phyloP scores from a whole-genome alignment of 2,113 vertebrate genomes.

The Thryonomys swinderianus region DNA sequence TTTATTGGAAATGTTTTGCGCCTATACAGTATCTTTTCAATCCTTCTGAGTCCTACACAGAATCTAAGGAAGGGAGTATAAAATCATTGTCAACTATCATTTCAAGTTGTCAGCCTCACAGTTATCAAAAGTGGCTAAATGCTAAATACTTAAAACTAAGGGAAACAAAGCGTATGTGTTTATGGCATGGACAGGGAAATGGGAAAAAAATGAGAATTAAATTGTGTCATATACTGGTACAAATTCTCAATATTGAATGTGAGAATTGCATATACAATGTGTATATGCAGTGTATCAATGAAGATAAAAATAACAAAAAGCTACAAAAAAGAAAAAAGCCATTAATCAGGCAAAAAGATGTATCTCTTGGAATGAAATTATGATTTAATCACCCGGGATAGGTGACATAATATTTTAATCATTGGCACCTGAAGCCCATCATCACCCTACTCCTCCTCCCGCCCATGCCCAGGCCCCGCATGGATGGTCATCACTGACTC shows the following conservation, averaged over 20 bases:
- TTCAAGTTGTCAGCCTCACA: background rate
- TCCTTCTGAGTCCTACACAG: background rate
- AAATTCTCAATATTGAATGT: too few species aligned
- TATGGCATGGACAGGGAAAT: too few species aligned
- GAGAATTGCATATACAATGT: too few species aligned
- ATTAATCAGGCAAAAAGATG: background rate
- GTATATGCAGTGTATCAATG: too few species aligned
- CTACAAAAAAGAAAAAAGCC: too few species aligned
- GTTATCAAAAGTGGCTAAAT: background rate
- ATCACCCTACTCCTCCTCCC: background rate
- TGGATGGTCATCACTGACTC: background rate
- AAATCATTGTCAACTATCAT: background rate
- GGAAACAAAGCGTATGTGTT: too few species aligned
- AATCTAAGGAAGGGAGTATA: background rate
- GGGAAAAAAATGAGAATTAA: too few species aligned
- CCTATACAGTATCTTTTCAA: background rate
- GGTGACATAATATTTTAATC: background rate
- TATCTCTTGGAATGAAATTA: background rate
- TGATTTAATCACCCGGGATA: background rate
- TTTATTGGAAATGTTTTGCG: background rate
- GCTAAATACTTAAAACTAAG: background rate
- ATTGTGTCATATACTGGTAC: too few species aligned
- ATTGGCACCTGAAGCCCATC: background rate
- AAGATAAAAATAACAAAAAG: too few species aligned
- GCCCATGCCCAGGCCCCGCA: background rate